These are phyloP conservation scores for Gerris lacustris DNA, from an alignment of 2,888 invertebrate species.

Conservation along the genomic window DNA sequence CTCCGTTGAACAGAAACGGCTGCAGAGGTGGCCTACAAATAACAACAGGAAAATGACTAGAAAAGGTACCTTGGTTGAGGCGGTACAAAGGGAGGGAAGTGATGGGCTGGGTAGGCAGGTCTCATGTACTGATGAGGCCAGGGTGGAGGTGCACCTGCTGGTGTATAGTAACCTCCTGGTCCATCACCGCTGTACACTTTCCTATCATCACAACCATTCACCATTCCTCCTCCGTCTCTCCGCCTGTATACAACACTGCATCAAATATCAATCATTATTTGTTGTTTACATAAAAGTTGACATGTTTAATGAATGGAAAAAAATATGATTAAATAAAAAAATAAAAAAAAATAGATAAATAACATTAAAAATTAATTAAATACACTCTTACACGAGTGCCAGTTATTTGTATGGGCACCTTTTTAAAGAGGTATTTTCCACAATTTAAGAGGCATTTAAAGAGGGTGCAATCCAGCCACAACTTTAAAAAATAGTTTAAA, in stretches of 20 bases:
- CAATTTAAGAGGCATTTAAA: too few species aligned
- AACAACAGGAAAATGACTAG: conserved; percentile 7
- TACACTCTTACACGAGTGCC: too few species aligned
- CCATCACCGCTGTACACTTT: conserved; percentile 19
- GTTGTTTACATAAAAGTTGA: conserved; percentile 7
- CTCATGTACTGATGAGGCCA: conserved; percentile 26
- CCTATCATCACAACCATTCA: conserved; percentile 13
- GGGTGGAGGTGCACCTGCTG: conserved; percentile 21
- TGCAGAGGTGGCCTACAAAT: conserved; percentile 32
- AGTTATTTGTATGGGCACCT: too few species aligned
- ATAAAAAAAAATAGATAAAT: too few species aligned
- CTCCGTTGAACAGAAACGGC: conserved; percentile 25
- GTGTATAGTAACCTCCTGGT: conserved; percentile 16
- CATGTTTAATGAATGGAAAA: too few species aligned
- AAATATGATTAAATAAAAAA: too few species aligned
- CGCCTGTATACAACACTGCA: conserved; percentile 18
- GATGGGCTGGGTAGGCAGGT: conserved; percentile 30
- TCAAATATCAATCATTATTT: conserved; percentile 12
- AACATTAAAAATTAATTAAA: too few species aligned
- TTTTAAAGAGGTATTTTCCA: too few species aligned
- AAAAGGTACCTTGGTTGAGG: conserved; percentile 14
- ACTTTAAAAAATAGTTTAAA: too few species aligned
- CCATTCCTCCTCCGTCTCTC: conserved; percentile 13
- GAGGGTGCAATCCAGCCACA: too few species aligned
- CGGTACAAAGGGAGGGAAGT: conserved; percentile 29